Evolutionary conservation across 92 coral and sea anemone genomes (phyloP), one percentile per base, ranked within the genome.

Genomic region (Porites cylindrica): DNA sequence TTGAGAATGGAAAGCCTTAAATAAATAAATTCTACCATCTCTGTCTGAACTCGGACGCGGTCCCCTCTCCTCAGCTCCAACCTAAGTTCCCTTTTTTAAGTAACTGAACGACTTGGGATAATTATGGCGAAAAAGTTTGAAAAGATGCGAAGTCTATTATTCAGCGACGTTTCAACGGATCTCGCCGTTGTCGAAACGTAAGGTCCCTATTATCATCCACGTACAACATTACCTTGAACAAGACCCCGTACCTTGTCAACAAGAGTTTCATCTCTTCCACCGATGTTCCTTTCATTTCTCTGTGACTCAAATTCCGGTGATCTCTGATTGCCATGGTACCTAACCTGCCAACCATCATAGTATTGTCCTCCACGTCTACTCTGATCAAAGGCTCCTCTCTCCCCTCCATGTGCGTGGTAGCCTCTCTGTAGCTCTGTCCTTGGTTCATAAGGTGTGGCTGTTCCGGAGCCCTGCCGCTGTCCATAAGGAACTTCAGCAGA

Each of bases 391-490:
- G 50, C 7, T 18, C 70, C 78, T 59, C 16, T 32, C 1, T 68
- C 77, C n/a, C 12, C 24, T 54, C 85, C 65, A 4, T 21, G 51
- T 6, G 72, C 72, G 29, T 61, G 18, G 32, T 50, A 74, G 21
- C 73, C 20, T n/a, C 82, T 80, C 70, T 75, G 79, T 18, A 86
- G 68, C 75, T 67, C 86, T 19, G 86, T 84, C 21, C 89, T 79
- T 51, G 86, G 84, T 54, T 81, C 93, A 69, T 82, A 76, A 65
- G 93, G 90, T 13, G 76, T 66, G 1, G 85, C 77, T 26, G 78
- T 69, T 54, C 68, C 72, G 18, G 53, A 8, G 43, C 73, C 60
- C 59, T 83, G 86, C 10, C 14, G 19, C 47, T 32, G 56, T 18
- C 69, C 78, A 70, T 19, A 32, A 19, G 38, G 60, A 70, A 58